Evolutionary conservation across 37 sponge, comb jelly and placozoan genomes (phyloP), one percentile per base, ranked within the genome.

Genomic region (Axinella damicornis): DNA sequence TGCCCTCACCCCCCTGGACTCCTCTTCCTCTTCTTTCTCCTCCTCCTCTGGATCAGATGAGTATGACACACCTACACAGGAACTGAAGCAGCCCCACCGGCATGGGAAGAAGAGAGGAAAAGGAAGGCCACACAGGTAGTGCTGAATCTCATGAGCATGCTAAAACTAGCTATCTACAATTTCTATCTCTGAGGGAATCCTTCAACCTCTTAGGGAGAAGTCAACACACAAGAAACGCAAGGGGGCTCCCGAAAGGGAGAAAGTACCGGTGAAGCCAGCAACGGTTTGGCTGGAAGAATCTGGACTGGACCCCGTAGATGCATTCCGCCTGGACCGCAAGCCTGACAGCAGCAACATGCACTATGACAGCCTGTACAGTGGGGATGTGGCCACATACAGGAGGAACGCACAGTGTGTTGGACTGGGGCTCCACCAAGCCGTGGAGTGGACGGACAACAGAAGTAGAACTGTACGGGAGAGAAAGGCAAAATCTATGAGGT

Each of bases 281-380:
- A 77, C 86, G 9, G 70, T 79, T 16, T 93, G 94, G 94, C 36
- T 93, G 53, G 91, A 90, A 32, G 94, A 93, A 31, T 30, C 77
- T 17, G 86, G 87, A n/a, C 71, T 89, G 18, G 60, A 68, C 24
- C 80, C 88, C 9, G 72, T 83, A 21, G 79, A 60, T 31, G 91
- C 82, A 2, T 94, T 91, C 62, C 76, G 83, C 6, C 58, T 96
- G 57, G 92, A 96, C 60, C 18, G 24, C 27, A 76, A 73, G 27
- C 61, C 85, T 39, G 96, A 96, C 32, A 34, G 64, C 20, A 70
- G 40, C 31, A 96, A 96, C 65, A 36, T 84, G 22, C 64, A 38
- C 0, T 96, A 96, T 71, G 82, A 78, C 33, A 52, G 69, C 28
- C 81, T 96, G 31, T 93, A 96, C 70, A 90, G 95, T 32, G 78